phyloP scores from a whole-genome alignment of 2,888 invertebrate species.

The Rosalia funebris region DNA sequence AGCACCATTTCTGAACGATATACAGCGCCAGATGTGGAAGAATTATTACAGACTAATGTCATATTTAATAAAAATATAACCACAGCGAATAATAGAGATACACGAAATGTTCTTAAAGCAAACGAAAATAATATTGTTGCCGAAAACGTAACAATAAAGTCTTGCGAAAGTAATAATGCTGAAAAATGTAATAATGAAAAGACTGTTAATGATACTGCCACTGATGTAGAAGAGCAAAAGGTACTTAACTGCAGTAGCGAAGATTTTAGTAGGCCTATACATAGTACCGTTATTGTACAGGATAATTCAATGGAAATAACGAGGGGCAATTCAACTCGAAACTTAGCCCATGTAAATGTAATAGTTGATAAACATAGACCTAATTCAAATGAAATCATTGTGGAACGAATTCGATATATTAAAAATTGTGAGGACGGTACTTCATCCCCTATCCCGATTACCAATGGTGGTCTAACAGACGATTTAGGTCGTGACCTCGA shows the following conservation, averaged over 20 bases:
- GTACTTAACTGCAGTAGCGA: background rate
- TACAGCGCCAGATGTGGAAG: constrained; percentile 16
- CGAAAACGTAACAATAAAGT: too few species aligned
- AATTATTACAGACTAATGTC: constrained; percentile 17
- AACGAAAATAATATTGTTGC: background rate
- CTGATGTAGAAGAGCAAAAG: background rate
- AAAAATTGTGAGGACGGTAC: too few species aligned
- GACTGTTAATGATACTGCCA: background rate
- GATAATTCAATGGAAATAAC: constrained; percentile 46
- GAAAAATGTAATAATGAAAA: too few species aligned
- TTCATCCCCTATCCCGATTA: too few species aligned
- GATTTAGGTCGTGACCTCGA: too few species aligned
- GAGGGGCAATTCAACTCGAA: constrained; percentile 23
- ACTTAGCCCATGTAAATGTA: background rate
- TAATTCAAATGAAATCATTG: too few species aligned
- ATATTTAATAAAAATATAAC: constrained; percentile 3
- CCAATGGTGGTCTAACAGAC: too few species aligned
- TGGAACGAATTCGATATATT: too few species aligned
- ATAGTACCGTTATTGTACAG: constrained; percentile 38
- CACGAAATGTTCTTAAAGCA: background rate
- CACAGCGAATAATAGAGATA: background rate
- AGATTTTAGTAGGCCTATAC: background rate
- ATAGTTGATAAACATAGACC: too few species aligned
- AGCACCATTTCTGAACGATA: background rate
- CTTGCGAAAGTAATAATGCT: too few species aligned